A percentile compares a stretch with the other conserved stretches of the same genome.
These are phyloP conservation scores for Platysternon megacephalum DNA, from an alignment of 2,113 vertebrate species.

Conservation along the genomic window DNA sequence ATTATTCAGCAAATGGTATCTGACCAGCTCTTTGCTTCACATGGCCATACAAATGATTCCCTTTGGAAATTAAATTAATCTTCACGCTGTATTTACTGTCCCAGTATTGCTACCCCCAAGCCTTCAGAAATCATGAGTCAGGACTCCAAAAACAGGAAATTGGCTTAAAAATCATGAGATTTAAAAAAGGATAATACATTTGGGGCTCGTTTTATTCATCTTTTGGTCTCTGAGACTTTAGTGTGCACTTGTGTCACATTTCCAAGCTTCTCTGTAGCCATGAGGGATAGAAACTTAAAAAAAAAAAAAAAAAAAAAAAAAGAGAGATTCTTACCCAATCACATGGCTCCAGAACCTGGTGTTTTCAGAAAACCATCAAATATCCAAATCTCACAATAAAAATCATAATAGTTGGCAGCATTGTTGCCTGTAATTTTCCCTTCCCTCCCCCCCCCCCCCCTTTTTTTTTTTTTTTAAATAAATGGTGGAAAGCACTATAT, in stretches of 20 bases:
- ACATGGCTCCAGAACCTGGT: too few species aligned
- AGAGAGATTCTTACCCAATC: not conserved
- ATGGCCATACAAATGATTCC: conserved; percentile 18
- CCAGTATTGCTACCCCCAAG: conserved; percentile 3
- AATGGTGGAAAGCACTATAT: not conserved
- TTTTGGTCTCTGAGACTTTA: not conserved
- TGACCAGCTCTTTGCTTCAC: not conserved
- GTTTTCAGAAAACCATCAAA: rapidly evolving
- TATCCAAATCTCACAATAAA: rapidly evolving
- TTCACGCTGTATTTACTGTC: conserved; percentile 12
- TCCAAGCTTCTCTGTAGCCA: not conserved
- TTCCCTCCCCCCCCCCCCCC: rapidly evolving
- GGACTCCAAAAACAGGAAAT: not conserved
- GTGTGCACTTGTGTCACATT: not conserved
- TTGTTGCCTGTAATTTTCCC: rapidly evolving
- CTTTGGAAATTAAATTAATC: conserved; percentile 42
- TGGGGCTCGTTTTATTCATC: not conserved
- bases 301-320: too few species aligned
- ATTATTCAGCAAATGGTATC: conserved; percentile 46
- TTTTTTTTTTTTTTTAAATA: not conserved
- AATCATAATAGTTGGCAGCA: rapidly evolving
- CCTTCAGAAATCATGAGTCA: conserved; percentile 31
- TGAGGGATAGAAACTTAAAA: not conserved
- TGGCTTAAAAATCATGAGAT: not conserved
- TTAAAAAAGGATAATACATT: not conserved